Conservation (phyloP, 2,888 invertebrate species). For the Cryptus viduatorius region DNA sequence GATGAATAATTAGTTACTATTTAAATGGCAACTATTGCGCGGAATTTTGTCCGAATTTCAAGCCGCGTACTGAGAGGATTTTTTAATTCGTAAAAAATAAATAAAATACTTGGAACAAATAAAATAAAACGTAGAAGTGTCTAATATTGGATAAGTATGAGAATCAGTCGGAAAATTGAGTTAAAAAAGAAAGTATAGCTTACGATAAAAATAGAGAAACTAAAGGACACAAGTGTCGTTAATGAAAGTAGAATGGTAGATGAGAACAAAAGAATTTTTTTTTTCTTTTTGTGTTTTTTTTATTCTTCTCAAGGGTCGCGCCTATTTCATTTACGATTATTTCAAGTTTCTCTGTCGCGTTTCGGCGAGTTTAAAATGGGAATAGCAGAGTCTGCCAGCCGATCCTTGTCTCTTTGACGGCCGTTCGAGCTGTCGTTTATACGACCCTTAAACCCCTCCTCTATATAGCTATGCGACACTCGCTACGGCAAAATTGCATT, state of each 20-base stretch:
- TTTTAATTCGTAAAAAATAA: background rate
- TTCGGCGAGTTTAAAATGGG: background rate
- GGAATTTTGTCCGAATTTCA: too few relatives aligned
- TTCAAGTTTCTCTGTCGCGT: slow-evolving; percentile 16
- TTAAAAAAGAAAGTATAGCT: background rate
- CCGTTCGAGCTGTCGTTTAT: slow-evolving; percentile 64
- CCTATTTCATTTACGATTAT: slow-evolving; percentile 47
- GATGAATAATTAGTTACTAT: background rate
- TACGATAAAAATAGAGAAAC: background rate
- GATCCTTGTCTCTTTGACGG: slow-evolving; percentile 59
- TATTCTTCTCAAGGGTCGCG: background rate
- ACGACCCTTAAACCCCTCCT: slow-evolving; percentile 56
- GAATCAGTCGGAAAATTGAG: background rate
- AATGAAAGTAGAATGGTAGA: background rate
- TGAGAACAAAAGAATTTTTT: background rate
- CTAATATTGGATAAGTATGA: background rate
- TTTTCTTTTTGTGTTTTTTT: background rate
- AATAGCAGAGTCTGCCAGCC: background rate
- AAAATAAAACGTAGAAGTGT: background rate
- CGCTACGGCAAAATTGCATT: slow-evolving; percentile 65
- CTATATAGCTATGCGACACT: slow-evolving; percentile 55
- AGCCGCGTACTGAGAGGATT: too few relatives aligned
- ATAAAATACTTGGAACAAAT: background rate
- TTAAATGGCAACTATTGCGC: too few relatives aligned
- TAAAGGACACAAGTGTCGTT: background rate